Conservation (phyloP, 2,888 invertebrate genomes). For the Orgyia antiqua region DNA sequence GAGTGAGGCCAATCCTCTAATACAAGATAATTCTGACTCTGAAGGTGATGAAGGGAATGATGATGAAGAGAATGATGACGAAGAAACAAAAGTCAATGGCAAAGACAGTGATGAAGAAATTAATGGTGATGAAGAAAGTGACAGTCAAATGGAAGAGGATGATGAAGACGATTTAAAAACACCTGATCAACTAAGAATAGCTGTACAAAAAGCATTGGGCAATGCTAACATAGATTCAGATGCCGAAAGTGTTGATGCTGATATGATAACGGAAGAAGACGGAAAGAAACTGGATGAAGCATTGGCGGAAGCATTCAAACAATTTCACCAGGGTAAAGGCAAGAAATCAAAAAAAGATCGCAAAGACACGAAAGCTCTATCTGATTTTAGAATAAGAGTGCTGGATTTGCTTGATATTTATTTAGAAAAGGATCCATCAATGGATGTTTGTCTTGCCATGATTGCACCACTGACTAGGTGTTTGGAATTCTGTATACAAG, state of each 20-base stretch:
- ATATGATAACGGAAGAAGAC: constrained; percentile 86
- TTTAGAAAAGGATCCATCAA: constrained; percentile 82
- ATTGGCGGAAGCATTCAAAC: constrained; percentile 85
- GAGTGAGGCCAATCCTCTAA: constrained; percentile 81
- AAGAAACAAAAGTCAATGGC: constrained; percentile 51
- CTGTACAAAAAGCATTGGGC: constrained; percentile 84
- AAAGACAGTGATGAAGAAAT: constrained; percentile 45
- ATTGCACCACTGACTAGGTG: constrained; percentile 82
- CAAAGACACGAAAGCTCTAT: constrained; percentile 81
- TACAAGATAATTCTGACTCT: constrained; percentile 55
- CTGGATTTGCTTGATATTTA: constrained; percentile 86
- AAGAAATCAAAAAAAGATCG: constrained; percentile 76
- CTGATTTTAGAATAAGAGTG: constrained; percentile 86
- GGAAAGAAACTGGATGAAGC: constrained; percentile 85
- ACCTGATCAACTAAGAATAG: constrained; percentile 83
- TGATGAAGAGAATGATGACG: constrained; percentile 37
- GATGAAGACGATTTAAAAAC: constrained; percentile 80
- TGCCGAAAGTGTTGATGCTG: constrained; percentile 84
- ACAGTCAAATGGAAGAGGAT: constrained; percentile 51
- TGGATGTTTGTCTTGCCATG: constrained; percentile 83
- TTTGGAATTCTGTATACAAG: constrained; percentile 83
- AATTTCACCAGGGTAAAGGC: constrained; percentile 73
- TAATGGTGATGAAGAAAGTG: constrained; percentile 46
- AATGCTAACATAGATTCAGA: constrained; percentile 78
- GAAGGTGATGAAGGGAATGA: constrained; percentile 38